Conservation (phyloP, 2,888 invertebrate species). For the Nasonovia ribisnigri region DNA sequence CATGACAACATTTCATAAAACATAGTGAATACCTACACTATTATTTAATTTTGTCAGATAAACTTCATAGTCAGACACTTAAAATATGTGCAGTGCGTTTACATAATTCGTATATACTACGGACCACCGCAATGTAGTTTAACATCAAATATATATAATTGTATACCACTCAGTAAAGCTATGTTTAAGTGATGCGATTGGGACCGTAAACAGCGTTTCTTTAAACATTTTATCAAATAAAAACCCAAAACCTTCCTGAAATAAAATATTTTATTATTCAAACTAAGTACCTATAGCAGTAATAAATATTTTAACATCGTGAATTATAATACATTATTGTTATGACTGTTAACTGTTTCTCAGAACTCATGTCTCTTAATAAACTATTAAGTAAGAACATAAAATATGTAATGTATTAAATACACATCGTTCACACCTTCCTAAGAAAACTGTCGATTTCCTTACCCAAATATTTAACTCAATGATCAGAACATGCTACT, state of each 20-base stretch:
- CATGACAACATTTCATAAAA: constrained; percentile 28
- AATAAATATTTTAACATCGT: not conserved
- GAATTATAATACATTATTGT: too few relatives aligned
- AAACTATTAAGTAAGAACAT: not conserved
- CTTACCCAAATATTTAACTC: too few relatives aligned
- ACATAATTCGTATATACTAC: not conserved
- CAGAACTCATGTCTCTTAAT: too few relatives aligned
- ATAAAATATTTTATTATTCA: not conserved
- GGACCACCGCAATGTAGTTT: not conserved
- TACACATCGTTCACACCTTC: too few relatives aligned
- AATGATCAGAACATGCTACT: too few relatives aligned
- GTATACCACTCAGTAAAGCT: not conserved
- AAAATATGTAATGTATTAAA: too few relatives aligned
- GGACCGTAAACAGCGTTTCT: not conserved
- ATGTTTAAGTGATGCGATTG: not conserved
- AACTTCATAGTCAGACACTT: constrained; percentile 28
- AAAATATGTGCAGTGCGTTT: not conserved
- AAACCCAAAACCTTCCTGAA: not conserved
- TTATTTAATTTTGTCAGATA: constrained; percentile 50
- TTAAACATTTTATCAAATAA: not conserved
- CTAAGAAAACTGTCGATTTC: too few relatives aligned
- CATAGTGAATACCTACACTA: not conserved
- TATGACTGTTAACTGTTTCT: not conserved
- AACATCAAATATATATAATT: not conserved
- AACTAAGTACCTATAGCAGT: not conserved